Evolutionary conservation across 2,113 vertebrate genomes (phyloP).

Genomic region (Pagrus major): DNA sequence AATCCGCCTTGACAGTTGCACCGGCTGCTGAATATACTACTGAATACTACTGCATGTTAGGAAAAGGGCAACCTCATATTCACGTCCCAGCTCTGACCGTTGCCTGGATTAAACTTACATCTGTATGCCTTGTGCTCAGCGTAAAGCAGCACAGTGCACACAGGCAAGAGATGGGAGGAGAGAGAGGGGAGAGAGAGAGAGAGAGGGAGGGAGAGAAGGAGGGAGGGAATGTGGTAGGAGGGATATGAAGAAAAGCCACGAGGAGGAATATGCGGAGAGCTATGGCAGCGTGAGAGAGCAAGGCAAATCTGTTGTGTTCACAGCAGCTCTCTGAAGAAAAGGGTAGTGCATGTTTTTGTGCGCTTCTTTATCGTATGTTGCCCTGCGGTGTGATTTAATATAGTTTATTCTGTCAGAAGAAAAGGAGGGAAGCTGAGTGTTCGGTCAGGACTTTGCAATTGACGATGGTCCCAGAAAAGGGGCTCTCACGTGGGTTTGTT

Average conservation of each 20-base stretch:
- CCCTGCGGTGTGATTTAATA: slow-evolving; percentile 53
- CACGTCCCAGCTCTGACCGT: slow-evolving; percentile 56
- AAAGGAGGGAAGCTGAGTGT: slow-evolving; percentile 26
- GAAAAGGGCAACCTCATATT: slow-evolving; percentile 61
- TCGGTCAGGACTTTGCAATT: slow-evolving; percentile 46
- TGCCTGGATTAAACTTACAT: slow-evolving; percentile 81
- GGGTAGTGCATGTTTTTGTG: slow-evolving; percentile 13
- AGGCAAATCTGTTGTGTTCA: slow-evolving; percentile 64
- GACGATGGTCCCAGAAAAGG: slow-evolving; percentile 50
- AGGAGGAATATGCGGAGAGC: slow-evolving; percentile 67
- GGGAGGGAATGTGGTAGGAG: slow-evolving; percentile 68
- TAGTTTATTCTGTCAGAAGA: slow-evolving; percentile 46
- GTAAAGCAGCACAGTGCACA: slow-evolving; percentile 65
- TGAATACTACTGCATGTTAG: slow-evolving; percentile 46
- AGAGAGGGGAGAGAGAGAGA: slow-evolving; percentile 43
- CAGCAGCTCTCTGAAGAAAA: slow-evolving; percentile 52
- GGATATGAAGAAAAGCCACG: slow-evolving; percentile 70
- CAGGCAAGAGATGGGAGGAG: slow-evolving; percentile 60
- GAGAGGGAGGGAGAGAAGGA: slow-evolving; percentile 45
- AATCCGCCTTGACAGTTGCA: slow-evolving; percentile 50
- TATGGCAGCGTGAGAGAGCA: slow-evolving; percentile 54
- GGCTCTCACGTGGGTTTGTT: slow-evolving; percentile 68
- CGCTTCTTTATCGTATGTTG: slow-evolving; percentile 53
- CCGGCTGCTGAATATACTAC: slow-evolving; percentile 53
- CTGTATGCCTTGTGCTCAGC: slow-evolving; percentile 69